Conservation (phyloP, 1,140 invertebrate genomes). For the Alviniconcha marisindica region DNA sequence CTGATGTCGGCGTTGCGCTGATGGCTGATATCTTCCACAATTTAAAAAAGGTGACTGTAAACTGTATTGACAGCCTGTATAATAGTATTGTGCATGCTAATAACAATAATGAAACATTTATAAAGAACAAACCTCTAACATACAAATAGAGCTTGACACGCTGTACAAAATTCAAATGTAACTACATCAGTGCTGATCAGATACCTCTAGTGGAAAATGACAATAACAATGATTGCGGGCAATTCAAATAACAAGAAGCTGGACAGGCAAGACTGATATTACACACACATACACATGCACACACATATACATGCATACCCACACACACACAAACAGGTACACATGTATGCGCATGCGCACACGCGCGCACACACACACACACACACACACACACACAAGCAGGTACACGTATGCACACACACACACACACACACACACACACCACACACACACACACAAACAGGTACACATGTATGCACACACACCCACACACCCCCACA, state of each 20-base stretch:
- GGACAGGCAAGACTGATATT: too few species aligned
- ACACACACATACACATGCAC: not conserved
- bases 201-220: too few species aligned
- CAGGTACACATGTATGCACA: not conserved
- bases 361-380: not conserved
- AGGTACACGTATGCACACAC: not conserved
- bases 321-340: not conserved
- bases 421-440: slow-evolving; percentile 18
- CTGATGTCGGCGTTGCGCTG: slow-evolving; percentile 17
- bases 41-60: slow-evolving; percentile 20
- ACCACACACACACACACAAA: not conserved
- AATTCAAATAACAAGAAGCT: too few species aligned
- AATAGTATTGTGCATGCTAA: not conserved
- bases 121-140: too few species aligned
- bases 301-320: not conserved
- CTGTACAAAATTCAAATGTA: too few species aligned
- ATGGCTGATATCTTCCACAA: slow-evolving; percentile 3
- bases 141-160: too few species aligned
- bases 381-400: not conserved
- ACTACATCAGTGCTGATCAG: too few species aligned
- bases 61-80: not conserved
- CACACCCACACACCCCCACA: not conserved
- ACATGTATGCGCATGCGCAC: not conserved
- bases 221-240: too few species aligned
- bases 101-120: too few species aligned